These are phyloP conservation scores for Manacus vitellinus DNA, from an alignment of 2,113 vertebrate species.

Conservation along the genomic window DNA sequence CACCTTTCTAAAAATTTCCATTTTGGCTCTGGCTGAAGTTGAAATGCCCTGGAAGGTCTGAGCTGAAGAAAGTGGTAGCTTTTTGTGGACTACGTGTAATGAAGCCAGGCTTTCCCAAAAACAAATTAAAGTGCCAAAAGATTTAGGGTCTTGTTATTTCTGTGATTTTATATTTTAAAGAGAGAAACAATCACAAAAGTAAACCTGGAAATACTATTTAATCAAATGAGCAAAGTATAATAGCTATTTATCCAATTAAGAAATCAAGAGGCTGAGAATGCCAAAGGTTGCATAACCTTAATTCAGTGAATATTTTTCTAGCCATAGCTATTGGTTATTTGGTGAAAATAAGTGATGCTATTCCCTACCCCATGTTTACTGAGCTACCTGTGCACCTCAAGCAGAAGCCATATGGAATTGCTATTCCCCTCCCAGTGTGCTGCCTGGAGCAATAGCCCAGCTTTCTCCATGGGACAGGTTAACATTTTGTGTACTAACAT, in stretches of 20 bases:
- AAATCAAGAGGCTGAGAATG: not conserved
- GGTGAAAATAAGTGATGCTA: not conserved
- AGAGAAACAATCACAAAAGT: not conserved
- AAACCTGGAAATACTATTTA: not conserved
- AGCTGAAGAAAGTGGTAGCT: not conserved
- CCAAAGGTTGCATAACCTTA: not conserved
- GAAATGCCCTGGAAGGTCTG: not conserved
- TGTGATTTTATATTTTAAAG: not conserved
- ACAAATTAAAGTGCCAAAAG: not conserved
- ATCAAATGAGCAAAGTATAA: not conserved
- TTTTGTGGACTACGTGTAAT: not conserved
- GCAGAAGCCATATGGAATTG: not conserved
- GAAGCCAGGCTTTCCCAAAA: not conserved
- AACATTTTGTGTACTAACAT: not conserved
- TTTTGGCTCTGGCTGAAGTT: not conserved
- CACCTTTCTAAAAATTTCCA: not conserved
- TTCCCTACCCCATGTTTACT: not conserved
- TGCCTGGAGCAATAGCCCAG: not conserved
- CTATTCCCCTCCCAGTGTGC: not conserved
- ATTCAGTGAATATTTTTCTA: not conserved
- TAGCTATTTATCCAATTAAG: not conserved
- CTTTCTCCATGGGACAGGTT: not conserved
- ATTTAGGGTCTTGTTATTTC: not conserved
- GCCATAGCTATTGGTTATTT: not conserved
- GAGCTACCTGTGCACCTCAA: not conserved